These are phyloP conservation scores for Ariolimax columbianus DNA, from an alignment of 2,888 invertebrate species.

Conservation along the genomic window DNA sequence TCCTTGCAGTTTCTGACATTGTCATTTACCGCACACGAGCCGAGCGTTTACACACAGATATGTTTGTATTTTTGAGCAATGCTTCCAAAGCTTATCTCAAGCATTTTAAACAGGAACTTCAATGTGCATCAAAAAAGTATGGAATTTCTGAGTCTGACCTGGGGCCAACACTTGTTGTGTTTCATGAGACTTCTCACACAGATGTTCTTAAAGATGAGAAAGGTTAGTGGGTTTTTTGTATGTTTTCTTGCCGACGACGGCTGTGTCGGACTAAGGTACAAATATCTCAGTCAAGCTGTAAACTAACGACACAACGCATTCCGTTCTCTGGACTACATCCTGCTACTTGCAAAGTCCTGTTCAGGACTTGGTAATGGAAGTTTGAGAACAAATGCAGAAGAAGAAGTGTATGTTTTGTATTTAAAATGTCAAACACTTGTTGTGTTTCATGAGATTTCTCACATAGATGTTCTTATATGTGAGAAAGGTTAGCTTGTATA, in stretches of 20 bases:
- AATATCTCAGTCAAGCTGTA: too few species aligned
- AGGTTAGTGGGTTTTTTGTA: conserved; percentile 26
- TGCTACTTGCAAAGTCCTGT: too few species aligned
- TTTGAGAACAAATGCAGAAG: too few species aligned
- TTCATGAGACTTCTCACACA: conserved; percentile 88
- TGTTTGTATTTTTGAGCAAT: conserved; percentile 86
- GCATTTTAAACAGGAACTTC: conserved; percentile 83
- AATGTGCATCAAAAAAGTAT: conserved; percentile 79
- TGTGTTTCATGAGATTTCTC: conserved; percentile 88
- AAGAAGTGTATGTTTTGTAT: too few species aligned
- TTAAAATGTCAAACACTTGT: conserved; percentile 88
- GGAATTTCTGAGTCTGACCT: conserved; percentile 81
- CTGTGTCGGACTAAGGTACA: too few species aligned
- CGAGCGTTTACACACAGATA: conserved; percentile 86
- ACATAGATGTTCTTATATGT: conserved; percentile 82
- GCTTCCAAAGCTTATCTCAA: conserved; percentile 87
- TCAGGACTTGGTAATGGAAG: too few species aligned
- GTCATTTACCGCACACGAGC: conserved; percentile 88
- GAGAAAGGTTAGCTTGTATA: conserved; percentile 34
- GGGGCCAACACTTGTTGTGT: conserved; percentile 88
- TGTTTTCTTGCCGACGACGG: too few species aligned
- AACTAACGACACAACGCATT: too few species aligned
- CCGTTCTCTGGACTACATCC: too few species aligned
- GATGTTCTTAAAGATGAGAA: conserved; percentile 76
- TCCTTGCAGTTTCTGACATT: conserved; percentile 89